phyloP scores from a whole-genome alignment of 2,113 vertebrate genomes.

The Myotis brandtii region DNA sequence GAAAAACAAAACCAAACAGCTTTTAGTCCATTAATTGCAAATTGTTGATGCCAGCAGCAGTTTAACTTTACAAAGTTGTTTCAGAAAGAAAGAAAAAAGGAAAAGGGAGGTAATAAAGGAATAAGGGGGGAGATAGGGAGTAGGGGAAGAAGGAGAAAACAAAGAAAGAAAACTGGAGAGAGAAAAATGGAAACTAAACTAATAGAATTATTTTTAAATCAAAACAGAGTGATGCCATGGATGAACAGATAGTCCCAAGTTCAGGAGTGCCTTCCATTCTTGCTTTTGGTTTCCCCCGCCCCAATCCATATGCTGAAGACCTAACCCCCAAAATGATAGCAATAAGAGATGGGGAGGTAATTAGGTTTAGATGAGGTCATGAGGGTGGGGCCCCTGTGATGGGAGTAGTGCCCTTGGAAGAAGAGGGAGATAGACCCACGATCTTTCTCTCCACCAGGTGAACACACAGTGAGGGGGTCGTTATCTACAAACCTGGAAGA shows the following conservation, averaged over 20 bases:
- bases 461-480: too few relatives aligned
- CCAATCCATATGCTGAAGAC: not conserved
- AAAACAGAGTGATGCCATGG: not conserved
- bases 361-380: not conserved
- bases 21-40: constrained; percentile 25
- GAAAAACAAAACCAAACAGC: constrained; percentile 56
- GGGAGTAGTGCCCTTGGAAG: not conserved
- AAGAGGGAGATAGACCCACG: not conserved
- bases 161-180: not conserved
- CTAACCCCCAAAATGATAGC: not conserved
- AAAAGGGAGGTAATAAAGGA: not conserved
- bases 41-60: not conserved
- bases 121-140: not conserved
- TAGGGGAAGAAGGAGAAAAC: not conserved
- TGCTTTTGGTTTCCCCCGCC: not conserved
- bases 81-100: not conserved
- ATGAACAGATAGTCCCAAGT: not conserved
- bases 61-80: not conserved
- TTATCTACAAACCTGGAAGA: not conserved
- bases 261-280: not conserved
- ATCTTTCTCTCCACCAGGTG: not conserved
- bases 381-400: not conserved
- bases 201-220: not conserved
- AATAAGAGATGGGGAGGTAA: too few relatives aligned
- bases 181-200: not conserved